Conservation (phyloP, 2,113 vertebrate genomes). For the Mus pahari region DNA sequence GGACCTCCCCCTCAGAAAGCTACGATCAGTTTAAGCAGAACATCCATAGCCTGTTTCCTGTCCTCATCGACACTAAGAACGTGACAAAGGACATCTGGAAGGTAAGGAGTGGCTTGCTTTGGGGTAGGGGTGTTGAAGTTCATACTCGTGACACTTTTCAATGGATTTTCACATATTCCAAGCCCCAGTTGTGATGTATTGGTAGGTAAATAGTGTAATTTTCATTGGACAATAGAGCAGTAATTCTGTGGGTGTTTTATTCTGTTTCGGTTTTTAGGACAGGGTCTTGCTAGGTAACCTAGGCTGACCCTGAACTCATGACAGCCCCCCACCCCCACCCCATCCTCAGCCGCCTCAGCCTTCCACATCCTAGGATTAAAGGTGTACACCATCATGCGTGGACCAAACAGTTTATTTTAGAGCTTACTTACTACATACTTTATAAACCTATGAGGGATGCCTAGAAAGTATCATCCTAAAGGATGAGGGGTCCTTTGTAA, state of each 20-base stretch:
- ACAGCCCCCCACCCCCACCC: background rate
- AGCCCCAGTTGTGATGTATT: background rate
- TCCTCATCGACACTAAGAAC: slow-evolving; percentile 88
- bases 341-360: background rate
- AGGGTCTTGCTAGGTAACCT: background rate
- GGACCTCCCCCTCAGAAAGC: slow-evolving; percentile 80
- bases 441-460: too few relatives aligned
- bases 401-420: background rate
- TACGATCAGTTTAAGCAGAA: slow-evolving; percentile 88
- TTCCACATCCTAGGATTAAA: background rate
- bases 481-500: background rate
- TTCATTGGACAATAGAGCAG: background rate
- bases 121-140: background rate
- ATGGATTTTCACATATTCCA: background rate
- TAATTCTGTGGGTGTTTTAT: background rate
- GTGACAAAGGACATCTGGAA: slow-evolving; percentile 85
- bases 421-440: background rate
- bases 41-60: slow-evolving; percentile 86
- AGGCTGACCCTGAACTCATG: background rate
- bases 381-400: background rate
- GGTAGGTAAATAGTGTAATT: background rate
- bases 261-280: background rate
- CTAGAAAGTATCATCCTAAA: background rate
- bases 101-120: slow-evolving; percentile 70
- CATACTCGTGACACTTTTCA: background rate